Percentiles rank a stretch among this genome's conserved stretches.
Evolutionary conservation across 2,113 vertebrate species (phyloP).

Genomic region (Scomber colias): DNA sequence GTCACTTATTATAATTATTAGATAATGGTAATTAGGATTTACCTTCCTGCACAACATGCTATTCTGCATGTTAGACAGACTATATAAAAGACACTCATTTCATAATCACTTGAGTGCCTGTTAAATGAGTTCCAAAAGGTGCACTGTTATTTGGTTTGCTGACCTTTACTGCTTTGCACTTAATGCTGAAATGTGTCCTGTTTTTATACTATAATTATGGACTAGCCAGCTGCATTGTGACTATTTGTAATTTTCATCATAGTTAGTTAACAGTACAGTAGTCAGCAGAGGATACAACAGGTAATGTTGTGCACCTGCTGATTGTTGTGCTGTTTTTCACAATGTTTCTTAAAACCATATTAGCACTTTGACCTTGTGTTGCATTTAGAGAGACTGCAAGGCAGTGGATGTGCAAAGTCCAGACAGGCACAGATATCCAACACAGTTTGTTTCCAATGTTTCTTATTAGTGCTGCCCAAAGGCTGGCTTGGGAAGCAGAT

Average conservation of each 20-base stretch:
- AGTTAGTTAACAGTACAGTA: neutral
- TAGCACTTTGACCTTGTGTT: constrained; percentile 61
- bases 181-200: neutral
- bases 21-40: constrained; percentile 1
- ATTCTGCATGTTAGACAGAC: neutral
- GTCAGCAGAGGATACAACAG: neutral
- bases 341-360: constrained; percentile 36
- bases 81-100: neutral
- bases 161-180: neutral
- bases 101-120: neutral
- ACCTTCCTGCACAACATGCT: neutral
- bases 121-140: neutral
- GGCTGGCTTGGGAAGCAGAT: constrained; percentile 54
- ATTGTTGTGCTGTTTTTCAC: constrained; percentile 19
- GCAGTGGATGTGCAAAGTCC: constrained; percentile 10
- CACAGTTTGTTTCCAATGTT: constrained; percentile 50
- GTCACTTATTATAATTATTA: neutral
- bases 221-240: no score
- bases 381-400: constrained; percentile 40
- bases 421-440: constrained; percentile 33
- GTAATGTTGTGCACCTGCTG: neutral
- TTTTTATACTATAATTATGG: neutral
- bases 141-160: neutral
- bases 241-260: constrained; percentile 13
- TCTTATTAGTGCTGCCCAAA: constrained; percentile 60